Conservation (phyloP, 1,140 invertebrate species). For the Drusus annulatus region DNA sequence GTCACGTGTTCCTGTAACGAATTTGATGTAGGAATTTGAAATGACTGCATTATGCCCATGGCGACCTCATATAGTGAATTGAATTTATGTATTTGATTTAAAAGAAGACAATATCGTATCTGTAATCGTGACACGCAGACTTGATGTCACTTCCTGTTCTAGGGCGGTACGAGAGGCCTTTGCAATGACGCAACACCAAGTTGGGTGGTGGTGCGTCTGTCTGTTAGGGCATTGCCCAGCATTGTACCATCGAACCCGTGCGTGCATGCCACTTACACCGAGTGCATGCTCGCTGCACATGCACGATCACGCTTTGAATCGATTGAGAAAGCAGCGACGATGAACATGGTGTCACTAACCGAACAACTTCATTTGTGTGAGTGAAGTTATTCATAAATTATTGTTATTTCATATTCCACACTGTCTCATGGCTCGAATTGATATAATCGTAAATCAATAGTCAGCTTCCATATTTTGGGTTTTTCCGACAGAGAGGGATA, state of each 20-base stretch:
- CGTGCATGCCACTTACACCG: not conserved
- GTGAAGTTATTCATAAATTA: too few species aligned
- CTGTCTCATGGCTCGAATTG: too few species aligned
- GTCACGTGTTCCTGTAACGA: conserved; percentile 15
- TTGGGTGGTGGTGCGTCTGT: not conserved
- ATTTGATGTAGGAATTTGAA: not conserved
- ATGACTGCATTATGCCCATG: not conserved
- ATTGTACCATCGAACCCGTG: not conserved
- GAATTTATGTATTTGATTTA: conserved; percentile 14
- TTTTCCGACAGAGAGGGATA: too few species aligned
- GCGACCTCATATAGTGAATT: not conserved
- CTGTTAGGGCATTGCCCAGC: conserved; percentile 16
- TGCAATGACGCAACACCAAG: conserved; percentile 34
- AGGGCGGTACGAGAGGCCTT: conserved; percentile 46
- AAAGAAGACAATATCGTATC: conserved; percentile 18
- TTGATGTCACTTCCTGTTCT: conserved; percentile 53
- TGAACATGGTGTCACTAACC: not conserved
- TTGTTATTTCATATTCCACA: too few species aligned
- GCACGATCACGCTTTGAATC: not conserved
- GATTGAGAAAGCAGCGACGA: not conserved
- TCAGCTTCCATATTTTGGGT: too few species aligned
- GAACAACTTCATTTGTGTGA: too few species aligned
- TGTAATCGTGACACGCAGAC: conserved; percentile 26
- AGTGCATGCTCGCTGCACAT: not conserved
- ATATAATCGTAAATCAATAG: too few species aligned